Percentiles rank a stretch among this genome's conserved stretches.
These are phyloP conservation scores for Entosphenus tridentatus DNA, from an alignment of 2,113 vertebrate genomes.

Conservation along the genomic window DNA sequence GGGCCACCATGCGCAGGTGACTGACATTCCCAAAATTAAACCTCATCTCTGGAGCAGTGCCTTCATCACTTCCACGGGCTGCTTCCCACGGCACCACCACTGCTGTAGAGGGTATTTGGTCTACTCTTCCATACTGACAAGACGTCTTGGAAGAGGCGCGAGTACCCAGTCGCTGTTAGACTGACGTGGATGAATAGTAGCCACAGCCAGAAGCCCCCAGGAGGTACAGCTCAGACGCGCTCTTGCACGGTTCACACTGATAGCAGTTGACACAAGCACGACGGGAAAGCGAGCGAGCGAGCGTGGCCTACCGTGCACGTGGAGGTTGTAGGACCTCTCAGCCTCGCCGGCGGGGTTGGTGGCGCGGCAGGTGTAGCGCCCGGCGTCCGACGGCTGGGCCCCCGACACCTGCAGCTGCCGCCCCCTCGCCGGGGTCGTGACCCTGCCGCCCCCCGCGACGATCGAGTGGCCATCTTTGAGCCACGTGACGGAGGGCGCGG, in stretches of 20 bases:
- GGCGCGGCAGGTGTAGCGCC: slow-evolving; percentile 42
- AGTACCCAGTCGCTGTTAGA: too few species aligned
- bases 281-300: background rate
- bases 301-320: slow-evolving; percentile 32
- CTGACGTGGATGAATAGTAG: too few species aligned
- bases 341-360: slow-evolving; percentile 27
- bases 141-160: too few species aligned
- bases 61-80: too few species aligned
- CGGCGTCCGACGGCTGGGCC: slow-evolving; percentile 23
- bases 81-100: too few species aligned
- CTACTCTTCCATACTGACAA: too few species aligned
- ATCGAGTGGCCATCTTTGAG: slow-evolving; percentile 46
- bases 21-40: too few species aligned
- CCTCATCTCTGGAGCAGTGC: too few species aligned
- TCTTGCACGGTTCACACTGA: background rate
- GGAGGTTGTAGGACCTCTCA: slow-evolving; percentile 30
- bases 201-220: too few species aligned
- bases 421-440: slow-evolving; percentile 27
- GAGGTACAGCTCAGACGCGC: too few species aligned
- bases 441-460: slow-evolving; percentile 20
- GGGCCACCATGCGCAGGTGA: too few species aligned
- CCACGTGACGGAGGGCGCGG: slow-evolving; percentile 44
- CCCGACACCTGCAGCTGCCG: slow-evolving; percentile 27
- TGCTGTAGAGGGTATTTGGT: too few species aligned
- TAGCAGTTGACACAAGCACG: background rate